Conservation (phyloP, 2,113 vertebrate species). For the Colinus virginianus region DNA sequence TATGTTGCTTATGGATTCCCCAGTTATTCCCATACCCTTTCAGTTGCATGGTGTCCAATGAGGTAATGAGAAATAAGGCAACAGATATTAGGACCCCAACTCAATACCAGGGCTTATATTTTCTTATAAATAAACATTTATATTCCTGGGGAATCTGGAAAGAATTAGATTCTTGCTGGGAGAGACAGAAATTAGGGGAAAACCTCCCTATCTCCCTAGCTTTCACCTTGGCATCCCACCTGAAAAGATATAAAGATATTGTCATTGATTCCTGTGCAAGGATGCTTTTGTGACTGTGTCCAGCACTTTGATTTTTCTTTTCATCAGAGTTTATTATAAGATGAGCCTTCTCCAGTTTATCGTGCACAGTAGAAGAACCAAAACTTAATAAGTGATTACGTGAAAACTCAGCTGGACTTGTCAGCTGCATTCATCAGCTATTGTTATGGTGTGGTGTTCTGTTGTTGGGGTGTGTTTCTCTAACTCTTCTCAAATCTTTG, state of each 20-base stretch:
- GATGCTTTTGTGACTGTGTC: not conserved
- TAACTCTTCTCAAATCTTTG: not conserved
- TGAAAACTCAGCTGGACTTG: not conserved
- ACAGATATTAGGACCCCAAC: not conserved
- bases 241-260: not conserved
- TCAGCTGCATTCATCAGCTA: not conserved
- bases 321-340: not conserved
- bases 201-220: not conserved
- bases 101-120: not conserved
- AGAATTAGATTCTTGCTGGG: not conserved
- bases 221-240: not conserved
- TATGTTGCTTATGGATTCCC: not conserved
- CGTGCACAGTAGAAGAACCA: not conserved
- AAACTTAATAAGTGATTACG: not conserved
- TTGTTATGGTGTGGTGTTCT: not conserved
- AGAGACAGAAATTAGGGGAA: not conserved
- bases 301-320: not conserved
- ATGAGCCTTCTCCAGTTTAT: not conserved
- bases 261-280: not conserved
- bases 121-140: fast-evolving
- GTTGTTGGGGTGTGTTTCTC: not conserved
- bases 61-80: not conserved
- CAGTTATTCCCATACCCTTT: not conserved
- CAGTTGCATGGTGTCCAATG: not conserved
- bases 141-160: not conserved